Evolutionary conservation across 2,888 invertebrate genomes (phyloP), one percentile per base, ranked within the genome.

Genomic region (Ecdyonurus torrentis): DNA sequence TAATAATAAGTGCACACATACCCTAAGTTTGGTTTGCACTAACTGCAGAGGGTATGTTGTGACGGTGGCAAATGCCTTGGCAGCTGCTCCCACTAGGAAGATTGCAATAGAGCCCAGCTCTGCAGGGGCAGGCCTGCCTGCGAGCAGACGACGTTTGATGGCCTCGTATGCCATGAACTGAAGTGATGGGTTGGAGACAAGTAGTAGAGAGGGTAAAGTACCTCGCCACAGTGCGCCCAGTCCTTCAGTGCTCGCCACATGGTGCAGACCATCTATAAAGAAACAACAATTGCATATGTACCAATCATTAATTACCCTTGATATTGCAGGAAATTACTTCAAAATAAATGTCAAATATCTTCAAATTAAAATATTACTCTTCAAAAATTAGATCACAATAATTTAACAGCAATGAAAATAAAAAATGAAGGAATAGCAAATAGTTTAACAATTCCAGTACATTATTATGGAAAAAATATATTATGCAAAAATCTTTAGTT

Each of bases 91-190:
- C 64, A 90, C 79, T 7, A 82, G 68, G 70, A 86, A 86, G 68
- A 85, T 86, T 63, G 83, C 77, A 50, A 84, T 75, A 62, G 83
- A 67, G 53, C 68, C 78, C 67, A 82, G 77, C 59, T 75, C 71
- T n/a, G 68, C 67, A n/a, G 76, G 76, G 1, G 72, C 71, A 0
- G 68, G 67, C 23, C 77, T 72, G 63, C 75, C 76, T 3, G 78
- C 73, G 15, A 77, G 75, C 60, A 89, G 75, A 67, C 80, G 81
- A 64, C 91, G 79, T 74, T 95, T 95, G 18, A 94, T 76, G 62
- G 85, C 77, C 75, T 95, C 94, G 73, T 95, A 95, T 61, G 90
- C 84, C 83, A 93, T 91, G 72, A 94, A 94, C 73, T 94, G 93
- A 66, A 95, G 83, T 1, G 93, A 91, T 19, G 95, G 95, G 77